Base-by-base conservation (phyloP, 2,797 vertebrate species). In the Brachymystax lenok region DNA sequence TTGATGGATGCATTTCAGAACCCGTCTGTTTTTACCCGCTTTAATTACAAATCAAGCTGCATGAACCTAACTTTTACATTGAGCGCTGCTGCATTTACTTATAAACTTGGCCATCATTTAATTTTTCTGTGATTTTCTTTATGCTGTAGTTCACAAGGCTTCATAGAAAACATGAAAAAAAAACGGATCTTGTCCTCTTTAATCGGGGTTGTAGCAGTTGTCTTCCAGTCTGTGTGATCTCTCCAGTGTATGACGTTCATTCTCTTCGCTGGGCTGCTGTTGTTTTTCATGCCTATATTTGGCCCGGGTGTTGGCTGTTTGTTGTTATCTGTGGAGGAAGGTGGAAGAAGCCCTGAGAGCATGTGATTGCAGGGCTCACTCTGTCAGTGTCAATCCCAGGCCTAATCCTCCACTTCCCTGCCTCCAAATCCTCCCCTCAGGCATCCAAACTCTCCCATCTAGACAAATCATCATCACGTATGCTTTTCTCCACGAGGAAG, bases 401-500 rank as follows among this genome's bases (percentile, higher is more conserved):
- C 54, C 30, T 86, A 90, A 89, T 92, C 88, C 87, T 76, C 78
- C 76, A 84, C 89, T 87, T 83, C 77, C 46, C 83, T 79, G 54
- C 61, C 54, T 83, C 79, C 74, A 87, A 88, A 90, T 89, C 86
- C 85, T 88, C 82, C 77, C 85, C 87, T 82, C 84, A 79, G 83
- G 87, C 76, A 1, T 61, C 76, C 66, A 71, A 74, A 71, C 78
- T 80, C 80, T 78, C 81, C 74, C 75, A 87, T 88, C 86, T 81
- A 74, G 78, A 88, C 82, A 72, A 86, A 82, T 79, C 76, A 86
- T 84, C 86, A 88, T 79, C 3, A 28, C 74, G 75, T 30, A 84
- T 59, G 85, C 77, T 84, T 84, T 79, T 76, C 77, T 84, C 75
- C 76, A 69, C 71, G 79, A 84, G 21, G 75, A 83, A 21, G 35